Evolutionary conservation across 1,140 invertebrate species (phyloP).

Genomic region (Trachymyrmex cornetzi): DNA sequence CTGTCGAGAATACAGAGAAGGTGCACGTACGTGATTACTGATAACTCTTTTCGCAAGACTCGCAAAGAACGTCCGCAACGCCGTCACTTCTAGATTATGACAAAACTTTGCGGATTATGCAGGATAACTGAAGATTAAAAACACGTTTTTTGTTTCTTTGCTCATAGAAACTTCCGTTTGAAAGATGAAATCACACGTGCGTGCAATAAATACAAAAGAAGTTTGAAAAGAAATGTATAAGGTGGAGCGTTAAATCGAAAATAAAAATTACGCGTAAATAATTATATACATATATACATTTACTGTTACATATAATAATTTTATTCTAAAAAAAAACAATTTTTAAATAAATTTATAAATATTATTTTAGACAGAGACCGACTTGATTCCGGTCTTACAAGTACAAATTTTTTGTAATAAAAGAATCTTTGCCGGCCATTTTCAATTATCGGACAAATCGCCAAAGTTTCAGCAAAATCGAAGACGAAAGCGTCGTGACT

Average conservation of each 20-base stretch:
- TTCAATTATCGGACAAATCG: conserved; percentile 29
- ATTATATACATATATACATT: background rate
- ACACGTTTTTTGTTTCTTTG: background rate
- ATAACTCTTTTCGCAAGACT: conserved; percentile 60
- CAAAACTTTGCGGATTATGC: conserved; percentile 14
- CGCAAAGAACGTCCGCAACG: conserved; percentile 49
- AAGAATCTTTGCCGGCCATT: background rate
- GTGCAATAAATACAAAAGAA: background rate
- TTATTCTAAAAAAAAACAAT: background rate
- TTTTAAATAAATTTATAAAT: background rate
- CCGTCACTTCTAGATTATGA: conserved; percentile 13
- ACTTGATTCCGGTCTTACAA: background rate
- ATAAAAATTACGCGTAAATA: conserved; percentile 1
- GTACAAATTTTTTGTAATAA: background rate
- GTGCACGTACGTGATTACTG: conserved; percentile 83
- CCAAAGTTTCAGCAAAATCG: conserved; percentile 42
- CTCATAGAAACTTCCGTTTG: background rate
- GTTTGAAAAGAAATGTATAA: background rate
- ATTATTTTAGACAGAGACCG: background rate
- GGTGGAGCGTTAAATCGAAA: background rate
- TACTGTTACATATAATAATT: background rate
- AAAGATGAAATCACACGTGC: background rate
- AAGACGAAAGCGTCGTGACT: conserved; percentile 46
- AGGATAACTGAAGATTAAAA: conserved; percentile 15
- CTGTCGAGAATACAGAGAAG: conserved; percentile 85